Conservation (phyloP, 2,888 invertebrate species). For the Drosophila rellima region DNA sequence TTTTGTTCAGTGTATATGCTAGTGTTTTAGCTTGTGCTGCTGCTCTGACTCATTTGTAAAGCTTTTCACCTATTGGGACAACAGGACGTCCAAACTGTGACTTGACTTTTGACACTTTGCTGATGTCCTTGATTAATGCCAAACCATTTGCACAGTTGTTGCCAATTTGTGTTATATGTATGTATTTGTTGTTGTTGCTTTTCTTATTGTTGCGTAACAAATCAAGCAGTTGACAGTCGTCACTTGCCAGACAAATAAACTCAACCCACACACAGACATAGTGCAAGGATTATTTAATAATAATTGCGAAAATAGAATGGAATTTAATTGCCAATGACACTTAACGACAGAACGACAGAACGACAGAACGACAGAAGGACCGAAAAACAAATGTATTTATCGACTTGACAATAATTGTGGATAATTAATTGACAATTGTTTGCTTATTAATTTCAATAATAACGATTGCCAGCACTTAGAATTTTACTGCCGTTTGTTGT, state of each 20-base stretch:
- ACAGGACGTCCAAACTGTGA: slow-evolving; percentile 20
- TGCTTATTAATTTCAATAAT: slow-evolving; percentile 13
- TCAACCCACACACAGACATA: background rate
- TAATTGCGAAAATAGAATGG: slow-evolving; percentile 14
- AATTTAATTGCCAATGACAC: slow-evolving; percentile 6
- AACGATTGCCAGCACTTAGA: slow-evolving; percentile 23
- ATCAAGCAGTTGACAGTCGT: slow-evolving; percentile 62
- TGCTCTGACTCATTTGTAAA: slow-evolving; percentile 46
- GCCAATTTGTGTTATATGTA: slow-evolving; percentile 23
- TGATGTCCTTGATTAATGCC: slow-evolving; percentile 63
- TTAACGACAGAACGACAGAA: slow-evolving; percentile 23
- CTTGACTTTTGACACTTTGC: slow-evolving; percentile 49
- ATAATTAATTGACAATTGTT: slow-evolving; percentile 34
- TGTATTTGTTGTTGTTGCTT: background rate
- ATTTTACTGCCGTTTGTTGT: slow-evolving; percentile 18
- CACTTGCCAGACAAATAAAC: slow-evolving; percentile 24
- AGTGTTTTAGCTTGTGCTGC: slow-evolving; percentile 9
- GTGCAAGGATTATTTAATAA: slow-evolving; percentile 25
- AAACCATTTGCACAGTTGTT: slow-evolving; percentile 47
- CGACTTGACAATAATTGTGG: slow-evolving; percentile 15
- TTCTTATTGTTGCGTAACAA: slow-evolving; percentile 44
- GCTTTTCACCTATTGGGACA: slow-evolving; percentile 32
- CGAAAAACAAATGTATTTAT: slow-evolving; percentile 17
- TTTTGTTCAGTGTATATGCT: background rate
- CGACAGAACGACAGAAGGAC: slow-evolving; percentile 18